Conservation (phyloP, 1,140 invertebrate species). For the Amyelois transitella region DNA sequence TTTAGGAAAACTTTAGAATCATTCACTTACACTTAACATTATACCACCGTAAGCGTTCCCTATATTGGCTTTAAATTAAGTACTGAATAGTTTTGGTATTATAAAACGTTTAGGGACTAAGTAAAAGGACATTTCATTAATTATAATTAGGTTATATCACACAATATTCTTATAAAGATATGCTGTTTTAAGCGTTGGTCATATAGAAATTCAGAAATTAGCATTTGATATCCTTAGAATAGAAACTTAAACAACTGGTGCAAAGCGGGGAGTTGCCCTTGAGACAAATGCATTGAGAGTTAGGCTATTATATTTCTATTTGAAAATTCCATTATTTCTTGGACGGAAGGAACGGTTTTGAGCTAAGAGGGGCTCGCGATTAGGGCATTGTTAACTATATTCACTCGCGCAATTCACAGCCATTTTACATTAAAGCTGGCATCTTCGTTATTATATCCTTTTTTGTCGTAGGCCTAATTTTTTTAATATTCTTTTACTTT, state of each 20-base stretch:
- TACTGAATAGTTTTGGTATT: conserved; percentile 63
- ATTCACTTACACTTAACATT: conserved; percentile 36
- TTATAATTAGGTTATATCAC: conserved; percentile 67
- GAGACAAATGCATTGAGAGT: conserved; percentile 24
- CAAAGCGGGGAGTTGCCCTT: conserved; percentile 1
- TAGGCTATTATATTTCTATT: conserved; percentile 55
- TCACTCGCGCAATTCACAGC: conserved; percentile 23
- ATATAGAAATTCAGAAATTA: conserved; percentile 46
- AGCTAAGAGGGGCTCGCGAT: conserved; percentile 45
- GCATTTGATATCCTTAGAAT: conserved; percentile 7
- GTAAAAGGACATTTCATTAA: conserved; percentile 46
- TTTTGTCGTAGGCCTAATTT: conserved; percentile 19
- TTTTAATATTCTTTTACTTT: no score
- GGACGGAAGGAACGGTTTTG: conserved; percentile 67
- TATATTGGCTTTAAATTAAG: conserved; percentile 56
- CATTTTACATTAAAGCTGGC: conserved; percentile 23
- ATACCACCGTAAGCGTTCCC: conserved; percentile 39
- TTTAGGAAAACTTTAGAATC: conserved; percentile 39
- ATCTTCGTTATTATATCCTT: conserved; percentile 16
- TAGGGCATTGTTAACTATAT: conserved; percentile 26
- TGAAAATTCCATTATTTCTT: conserved; percentile 46
- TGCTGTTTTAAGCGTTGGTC: conserved; percentile 69
- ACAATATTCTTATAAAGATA: conserved; percentile 68
- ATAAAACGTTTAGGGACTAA: conserved; percentile 43
- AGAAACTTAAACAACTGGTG: conserved; percentile 6